Evolutionary conservation across 1,140 invertebrate species (phyloP).

Genomic region (Leguminivora glycinivorella): DNA sequence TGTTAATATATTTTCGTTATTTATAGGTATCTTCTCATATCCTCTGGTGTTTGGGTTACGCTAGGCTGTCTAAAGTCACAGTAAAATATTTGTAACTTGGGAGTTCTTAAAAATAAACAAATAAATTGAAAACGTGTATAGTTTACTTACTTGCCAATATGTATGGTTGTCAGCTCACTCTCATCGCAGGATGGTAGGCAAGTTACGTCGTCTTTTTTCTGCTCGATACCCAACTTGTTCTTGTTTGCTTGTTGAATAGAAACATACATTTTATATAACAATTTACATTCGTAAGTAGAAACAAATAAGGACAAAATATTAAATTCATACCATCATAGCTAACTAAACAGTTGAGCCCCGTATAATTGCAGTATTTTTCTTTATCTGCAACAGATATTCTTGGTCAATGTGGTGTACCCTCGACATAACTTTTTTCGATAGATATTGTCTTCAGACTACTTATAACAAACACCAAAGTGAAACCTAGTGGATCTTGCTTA

Average conservation of each 20-base stretch:
- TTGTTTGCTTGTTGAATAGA: slow-evolving; percentile 7
- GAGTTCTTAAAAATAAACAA: neutral
- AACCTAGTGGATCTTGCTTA: too few relatives aligned
- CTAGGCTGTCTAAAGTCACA: too few relatives aligned
- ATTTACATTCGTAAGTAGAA: slow-evolving; percentile 28
- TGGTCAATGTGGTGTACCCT: too few relatives aligned
- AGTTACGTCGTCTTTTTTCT: slow-evolving; percentile 40
- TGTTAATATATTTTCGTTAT: slow-evolving; percentile 23
- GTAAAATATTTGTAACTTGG: neutral
- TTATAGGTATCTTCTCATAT: neutral
- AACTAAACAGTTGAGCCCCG: slow-evolving; percentile 77
- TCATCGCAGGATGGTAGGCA: slow-evolving; percentile 78
- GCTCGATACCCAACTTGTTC: slow-evolving; percentile 33
- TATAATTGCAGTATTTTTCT: slow-evolving; percentile 70
- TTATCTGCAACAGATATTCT: slow-evolving; percentile 60
- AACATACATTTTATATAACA: neutral
- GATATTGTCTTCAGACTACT: too few relatives aligned
- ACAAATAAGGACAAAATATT: slow-evolving; percentile 21
- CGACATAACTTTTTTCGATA: too few relatives aligned
- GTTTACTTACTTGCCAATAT: slow-evolving; percentile 43
- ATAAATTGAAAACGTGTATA: too few relatives aligned
- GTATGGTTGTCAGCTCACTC: slow-evolving; percentile 73
- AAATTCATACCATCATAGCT: slow-evolving; percentile 68
- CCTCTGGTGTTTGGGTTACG: too few relatives aligned
- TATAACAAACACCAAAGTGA: too few relatives aligned